phyloP scores from a whole-genome alignment of 2,888 invertebrate genomes.

The Trissolcus brochymenae region DNA sequence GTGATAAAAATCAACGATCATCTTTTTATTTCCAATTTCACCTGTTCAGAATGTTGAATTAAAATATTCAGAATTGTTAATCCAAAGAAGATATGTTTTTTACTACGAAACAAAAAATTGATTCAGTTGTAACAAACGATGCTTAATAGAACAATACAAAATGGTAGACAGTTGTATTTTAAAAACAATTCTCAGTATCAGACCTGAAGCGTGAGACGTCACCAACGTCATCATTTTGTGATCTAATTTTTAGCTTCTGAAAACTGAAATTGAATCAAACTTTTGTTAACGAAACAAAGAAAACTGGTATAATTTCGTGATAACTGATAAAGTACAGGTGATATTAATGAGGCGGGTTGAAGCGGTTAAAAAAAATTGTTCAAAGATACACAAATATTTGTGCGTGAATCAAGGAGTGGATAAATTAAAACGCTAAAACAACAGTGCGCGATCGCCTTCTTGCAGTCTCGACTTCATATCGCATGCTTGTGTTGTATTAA shows the following conservation, averaged over 20 bases:
- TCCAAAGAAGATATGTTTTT: not conserved
- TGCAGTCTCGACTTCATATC: conserved; percentile 37
- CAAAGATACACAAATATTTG: conserved; percentile 27
- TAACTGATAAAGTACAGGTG: not conserved
- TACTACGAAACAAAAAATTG: not conserved
- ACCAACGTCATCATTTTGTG: conserved; percentile 58
- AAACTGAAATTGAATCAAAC: not conserved
- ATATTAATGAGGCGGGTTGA: not conserved
- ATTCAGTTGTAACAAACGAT: conserved; percentile 38
- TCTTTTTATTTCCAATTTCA: not conserved
- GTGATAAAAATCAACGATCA: not conserved
- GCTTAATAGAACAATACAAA: conserved; percentile 48
- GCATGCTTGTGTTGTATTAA: conserved; percentile 51
- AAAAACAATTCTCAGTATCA: conserved; percentile 67
- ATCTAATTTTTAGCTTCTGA: not conserved
- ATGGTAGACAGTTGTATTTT: conserved; percentile 45
- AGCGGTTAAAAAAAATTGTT: conserved; percentile 14
- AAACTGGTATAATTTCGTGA: not conserved
- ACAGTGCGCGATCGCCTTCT: conserved; percentile 34
- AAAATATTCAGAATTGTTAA: not conserved
- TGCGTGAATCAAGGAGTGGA: conserved; percentile 24
- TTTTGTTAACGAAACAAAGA: not conserved
- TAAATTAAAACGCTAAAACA: conserved; percentile 38
- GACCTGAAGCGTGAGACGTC: conserved; percentile 62
- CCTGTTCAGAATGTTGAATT: not conserved